phyloP scores from a whole-genome alignment of 2,797 vertebrate genomes.

The Lepus townsendii region DNA sequence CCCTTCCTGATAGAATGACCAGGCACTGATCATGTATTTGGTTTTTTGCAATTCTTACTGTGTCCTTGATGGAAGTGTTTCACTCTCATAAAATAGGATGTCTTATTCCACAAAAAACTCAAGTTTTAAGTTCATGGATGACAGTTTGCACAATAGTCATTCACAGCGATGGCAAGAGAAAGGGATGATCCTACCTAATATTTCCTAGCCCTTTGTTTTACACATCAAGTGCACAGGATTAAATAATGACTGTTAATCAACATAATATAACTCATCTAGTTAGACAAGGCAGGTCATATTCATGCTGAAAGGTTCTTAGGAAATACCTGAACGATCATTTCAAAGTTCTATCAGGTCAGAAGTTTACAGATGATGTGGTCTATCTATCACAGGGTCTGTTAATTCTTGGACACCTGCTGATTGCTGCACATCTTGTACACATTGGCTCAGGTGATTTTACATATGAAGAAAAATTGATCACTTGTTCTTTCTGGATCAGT shows the following conservation, averaged over 20 bases:
- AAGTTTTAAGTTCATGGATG: background rate
- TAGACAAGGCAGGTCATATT: background rate
- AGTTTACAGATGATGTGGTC: background rate
- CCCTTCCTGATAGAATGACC: background rate
- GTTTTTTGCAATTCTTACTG: background rate
- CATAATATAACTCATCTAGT: background rate
- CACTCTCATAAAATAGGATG: background rate
- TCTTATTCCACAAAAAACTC: background rate
- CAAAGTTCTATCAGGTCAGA: background rate
- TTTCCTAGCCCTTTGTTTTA: background rate
- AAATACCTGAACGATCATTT: background rate
- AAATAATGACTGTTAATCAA: too few species aligned
- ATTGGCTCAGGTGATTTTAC: background rate
- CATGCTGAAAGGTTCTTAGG: background rate
- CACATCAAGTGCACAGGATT: background rate
- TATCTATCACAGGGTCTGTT: too few species aligned
- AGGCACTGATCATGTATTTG: background rate
- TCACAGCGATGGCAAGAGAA: background rate
- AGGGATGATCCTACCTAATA: background rate
- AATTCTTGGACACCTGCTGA: background rate
- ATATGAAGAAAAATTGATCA: background rate
- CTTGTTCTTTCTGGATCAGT: background rate
- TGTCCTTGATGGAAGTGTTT: background rate
- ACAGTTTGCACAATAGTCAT: background rate
- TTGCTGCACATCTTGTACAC: background rate